Base-by-base conservation (phyloP, 2,888 invertebrate genomes). In the Diachrysia chrysitis region DNA sequence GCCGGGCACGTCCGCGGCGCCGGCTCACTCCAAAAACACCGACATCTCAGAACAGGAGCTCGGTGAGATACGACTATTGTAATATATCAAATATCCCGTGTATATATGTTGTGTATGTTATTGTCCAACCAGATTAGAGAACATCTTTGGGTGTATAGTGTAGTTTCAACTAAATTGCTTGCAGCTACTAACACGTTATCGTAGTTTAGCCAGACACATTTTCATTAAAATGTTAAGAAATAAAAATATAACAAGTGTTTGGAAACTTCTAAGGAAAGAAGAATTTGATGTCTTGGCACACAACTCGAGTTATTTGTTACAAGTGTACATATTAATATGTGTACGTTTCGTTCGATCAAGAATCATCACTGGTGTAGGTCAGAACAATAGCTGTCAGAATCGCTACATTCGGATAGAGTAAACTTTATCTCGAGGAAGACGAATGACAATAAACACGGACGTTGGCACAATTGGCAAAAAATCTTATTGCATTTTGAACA, bases 11-110 rank as follows among this genome's bases (percentile, higher is more conserved):
- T 83, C 92, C 65, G 85, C 84, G 71, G 76, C 84, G 65, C 83
- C 89, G 62, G 84, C 89, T 73, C 89, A 85, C 72, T 69, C 46
- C 63, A 85, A 80, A 70, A 87, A 88, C 84, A 85, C 86, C 60
- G 92, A 91, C 78, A 87, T 93, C 80, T 84, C 88, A 79, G 94
- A 93, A 81, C 91, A 93, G 80, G 92, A 93, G 81, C 92, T 94
- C 82, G 95, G 95, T 95, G 90, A 94, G 94, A 86, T 63, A 64
- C 70, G 66, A 59, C 29, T 51, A 58, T 64, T 71, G 66, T 73
- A 68, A 23, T 61, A 70, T 67, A 71, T 62, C 10, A 57, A 53
- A 46, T 16, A 53, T 59, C 19, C 66, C 59, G 64, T 69, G 35
- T 73, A 62, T 57, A n/a, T 42, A 25, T 63, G 51, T 35, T 69